phyloP scores from a whole-genome alignment of 2,113 vertebrate genomes.

The human region GRCh38 chr7:30407501-30408000 shows the following conservation, averaged over 20 bases:
- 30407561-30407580: neutral
- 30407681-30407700: neutral
- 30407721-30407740: neutral
- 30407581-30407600: neutral
- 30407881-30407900: no score
- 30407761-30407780: neutral
- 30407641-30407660: neutral
- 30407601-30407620: neutral
- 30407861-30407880: no score
- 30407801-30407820: neutral
- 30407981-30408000: no score
- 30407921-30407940: no score
- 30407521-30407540: neutral
- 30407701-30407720: neutral
- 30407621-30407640: neutral
- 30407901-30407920: no score
- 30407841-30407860: no score
- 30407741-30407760: neutral
- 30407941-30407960: no score
- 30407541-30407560: neutral
- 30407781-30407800: neutral
- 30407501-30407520: neutral
- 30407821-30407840: no score
- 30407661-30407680: neutral
- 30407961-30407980: no score